Evolutionary conservation across 2,888 invertebrate species (phyloP).

Genomic region (Drosophila affinis): DNA sequence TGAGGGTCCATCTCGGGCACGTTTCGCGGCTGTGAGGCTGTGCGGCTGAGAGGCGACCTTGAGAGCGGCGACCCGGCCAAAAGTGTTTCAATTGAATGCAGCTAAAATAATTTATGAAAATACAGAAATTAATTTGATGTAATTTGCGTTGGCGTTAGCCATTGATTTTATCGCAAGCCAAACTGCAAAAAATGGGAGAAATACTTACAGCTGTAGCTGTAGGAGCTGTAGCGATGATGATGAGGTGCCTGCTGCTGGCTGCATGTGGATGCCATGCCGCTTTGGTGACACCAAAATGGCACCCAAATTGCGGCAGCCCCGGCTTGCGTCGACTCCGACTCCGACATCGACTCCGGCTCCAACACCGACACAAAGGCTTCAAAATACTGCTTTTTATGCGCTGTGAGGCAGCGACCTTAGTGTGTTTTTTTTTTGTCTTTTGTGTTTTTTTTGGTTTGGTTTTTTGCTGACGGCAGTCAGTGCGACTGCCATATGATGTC

Average conservation of each 20-base stretch:
- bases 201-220: constrained; percentile 16
- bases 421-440: constrained; percentile 33
- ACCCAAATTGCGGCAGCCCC: constrained; percentile 69
- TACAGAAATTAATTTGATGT: constrained; percentile 68
- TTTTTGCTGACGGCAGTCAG: constrained; percentile 20
- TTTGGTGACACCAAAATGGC: constrained; percentile 69
- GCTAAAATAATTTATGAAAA: constrained; percentile 54
- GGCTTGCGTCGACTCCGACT: constrained; percentile 2
- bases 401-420: constrained; percentile 62
- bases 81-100: constrained; percentile 74
- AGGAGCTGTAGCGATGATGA: background rate
- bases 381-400: constrained; percentile 67
- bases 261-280: constrained; percentile 53
- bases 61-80: constrained; percentile 40
- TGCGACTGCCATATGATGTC: constrained; percentile 34
- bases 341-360: background rate
- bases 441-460: background rate
- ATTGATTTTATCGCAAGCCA: constrained; percentile 39
- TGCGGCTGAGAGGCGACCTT: background rate
- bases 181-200: constrained; percentile 4
- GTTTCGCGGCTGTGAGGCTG: constrained; percentile 25
- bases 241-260: background rate
- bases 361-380: constrained; percentile 44
- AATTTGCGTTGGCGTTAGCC: constrained; percentile 71
- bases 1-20: constrained; percentile 45